Evolutionary conservation across 2,797 vertebrate species (phyloP).

Genomic region (Caiman crocodilus): DNA sequence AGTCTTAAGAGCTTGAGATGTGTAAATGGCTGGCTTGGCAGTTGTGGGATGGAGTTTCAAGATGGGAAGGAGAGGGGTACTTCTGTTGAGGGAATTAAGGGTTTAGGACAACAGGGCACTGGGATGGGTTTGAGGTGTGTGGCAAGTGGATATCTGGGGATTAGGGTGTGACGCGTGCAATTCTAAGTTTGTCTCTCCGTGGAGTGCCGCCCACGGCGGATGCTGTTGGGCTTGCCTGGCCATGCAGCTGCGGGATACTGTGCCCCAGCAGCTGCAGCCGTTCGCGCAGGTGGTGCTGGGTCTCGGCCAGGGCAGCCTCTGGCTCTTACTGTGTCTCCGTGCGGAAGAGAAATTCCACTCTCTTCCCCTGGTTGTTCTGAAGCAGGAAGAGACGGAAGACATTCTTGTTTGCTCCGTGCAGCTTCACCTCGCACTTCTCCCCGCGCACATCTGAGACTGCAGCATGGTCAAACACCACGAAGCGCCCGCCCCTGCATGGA

Average conservation of each 20-base stretch:
- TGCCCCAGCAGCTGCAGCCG: not conserved
- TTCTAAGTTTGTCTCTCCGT: not conserved
- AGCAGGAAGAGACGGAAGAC: constrained; percentile 90
- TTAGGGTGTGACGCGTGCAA: not conserved
- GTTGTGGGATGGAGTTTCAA: not conserved
- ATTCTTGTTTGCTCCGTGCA: constrained; percentile 92
- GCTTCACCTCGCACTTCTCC: constrained; percentile 93
- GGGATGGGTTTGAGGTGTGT: constrained; percentile 11
- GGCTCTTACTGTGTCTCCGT: constrained; percentile 92
- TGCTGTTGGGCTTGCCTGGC: not conserved
- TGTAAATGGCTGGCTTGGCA: not conserved
- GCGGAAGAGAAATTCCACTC: constrained; percentile 87
- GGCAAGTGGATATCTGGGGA: constrained; percentile 3
- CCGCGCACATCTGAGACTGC: constrained; percentile 88
- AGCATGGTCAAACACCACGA: constrained; percentile 92
- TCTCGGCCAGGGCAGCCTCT: not conserved
- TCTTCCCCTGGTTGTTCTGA: constrained; percentile 75
- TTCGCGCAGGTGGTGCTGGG: too few species aligned
- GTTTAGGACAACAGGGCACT: not conserved
- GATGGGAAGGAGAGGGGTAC: not conserved
- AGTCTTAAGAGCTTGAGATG: not conserved
- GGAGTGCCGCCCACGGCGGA: not conserved
- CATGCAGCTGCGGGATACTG: fast-evolving
- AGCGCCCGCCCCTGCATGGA: constrained; percentile 85
- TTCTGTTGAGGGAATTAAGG: not conserved